Evolutionary conservation across 2,113 vertebrate species (phyloP).

Genomic region (Neodon shergylaensis): DNA sequence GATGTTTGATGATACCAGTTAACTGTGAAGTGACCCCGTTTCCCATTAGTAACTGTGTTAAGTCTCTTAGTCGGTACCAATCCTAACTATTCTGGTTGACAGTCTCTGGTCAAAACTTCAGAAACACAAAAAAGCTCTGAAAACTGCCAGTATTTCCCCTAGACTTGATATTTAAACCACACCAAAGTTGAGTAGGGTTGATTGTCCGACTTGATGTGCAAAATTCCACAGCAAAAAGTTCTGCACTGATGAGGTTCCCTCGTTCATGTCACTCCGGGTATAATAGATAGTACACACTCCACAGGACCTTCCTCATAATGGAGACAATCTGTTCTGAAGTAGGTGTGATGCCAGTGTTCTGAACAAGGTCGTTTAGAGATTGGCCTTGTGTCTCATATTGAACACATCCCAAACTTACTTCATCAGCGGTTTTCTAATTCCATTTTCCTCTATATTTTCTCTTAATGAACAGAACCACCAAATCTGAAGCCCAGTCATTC

Average conservation of each 20-base stretch:
- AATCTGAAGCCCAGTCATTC: background rate
- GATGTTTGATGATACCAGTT: background rate
- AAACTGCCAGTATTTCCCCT: background rate
- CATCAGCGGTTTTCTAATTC: background rate
- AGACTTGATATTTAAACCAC: background rate
- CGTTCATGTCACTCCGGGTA: background rate
- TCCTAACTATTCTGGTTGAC: background rate
- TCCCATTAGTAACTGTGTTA: background rate
- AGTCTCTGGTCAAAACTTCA: background rate
- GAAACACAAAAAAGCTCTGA: background rate
- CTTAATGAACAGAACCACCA: background rate
- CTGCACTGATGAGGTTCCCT: background rate
- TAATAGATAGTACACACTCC: rapidly evolving
- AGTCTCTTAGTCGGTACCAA: background rate
- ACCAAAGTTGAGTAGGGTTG: background rate
- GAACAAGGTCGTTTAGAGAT: background rate
- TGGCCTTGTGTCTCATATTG: background rate
- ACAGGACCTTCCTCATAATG: background rate
- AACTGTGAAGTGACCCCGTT: background rate
- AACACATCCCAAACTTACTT: background rate
- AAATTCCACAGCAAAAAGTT: background rate
- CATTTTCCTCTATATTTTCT: background rate
- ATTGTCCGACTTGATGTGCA: background rate
- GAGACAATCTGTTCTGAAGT: background rate
- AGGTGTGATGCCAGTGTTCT: background rate